phyloP scores from a whole-genome alignment of 2,888 invertebrate genomes.

The Rhorus exstirpatorius region DNA sequence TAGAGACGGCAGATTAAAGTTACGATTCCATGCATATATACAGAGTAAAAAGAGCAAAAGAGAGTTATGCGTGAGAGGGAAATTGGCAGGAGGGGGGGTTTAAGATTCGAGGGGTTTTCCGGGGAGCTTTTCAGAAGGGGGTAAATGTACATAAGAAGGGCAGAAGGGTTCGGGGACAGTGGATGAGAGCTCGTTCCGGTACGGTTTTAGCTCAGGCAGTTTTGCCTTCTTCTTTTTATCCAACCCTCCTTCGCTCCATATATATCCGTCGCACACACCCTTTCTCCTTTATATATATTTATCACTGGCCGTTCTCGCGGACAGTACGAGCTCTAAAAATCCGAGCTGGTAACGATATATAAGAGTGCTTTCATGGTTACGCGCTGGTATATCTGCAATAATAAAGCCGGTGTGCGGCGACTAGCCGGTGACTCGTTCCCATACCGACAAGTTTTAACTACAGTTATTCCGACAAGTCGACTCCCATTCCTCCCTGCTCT shows the following conservation, averaged over 20 bases:
- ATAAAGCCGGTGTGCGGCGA: constrained; percentile 75
- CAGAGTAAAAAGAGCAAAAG: constrained; percentile 39
- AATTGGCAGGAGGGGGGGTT: constrained; percentile 16
- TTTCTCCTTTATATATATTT: constrained; percentile 29
- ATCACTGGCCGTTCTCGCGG: constrained; percentile 68
- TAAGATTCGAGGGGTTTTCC: constrained; percentile 77
- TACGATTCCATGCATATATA: constrained; percentile 28
- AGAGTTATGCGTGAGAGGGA: constrained; percentile 55
- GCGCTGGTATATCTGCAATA: constrained; percentile 73
- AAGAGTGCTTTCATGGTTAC: constrained; percentile 76
- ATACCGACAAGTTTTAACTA: constrained; percentile 80
- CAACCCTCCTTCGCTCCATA: constrained; percentile 38
- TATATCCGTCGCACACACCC: background rate
- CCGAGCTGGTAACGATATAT: constrained; percentile 72
- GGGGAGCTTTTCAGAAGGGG: constrained; percentile 67
- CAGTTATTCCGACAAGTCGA: constrained; percentile 73
- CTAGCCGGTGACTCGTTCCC: constrained; percentile 73
- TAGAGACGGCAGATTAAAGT: constrained; percentile 47
- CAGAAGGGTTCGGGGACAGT: constrained; percentile 64
- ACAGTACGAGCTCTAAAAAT: constrained; percentile 76
- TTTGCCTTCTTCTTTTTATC: constrained; percentile 64
- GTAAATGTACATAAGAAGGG: constrained; percentile 70
- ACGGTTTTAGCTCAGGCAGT: constrained; percentile 75
- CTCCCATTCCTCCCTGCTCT: constrained; percentile 59
- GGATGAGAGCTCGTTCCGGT: constrained; percentile 75